Base-by-base conservation (phyloP, 2,797 vertebrate species). In the Craterocephalus amniculus region DNA sequence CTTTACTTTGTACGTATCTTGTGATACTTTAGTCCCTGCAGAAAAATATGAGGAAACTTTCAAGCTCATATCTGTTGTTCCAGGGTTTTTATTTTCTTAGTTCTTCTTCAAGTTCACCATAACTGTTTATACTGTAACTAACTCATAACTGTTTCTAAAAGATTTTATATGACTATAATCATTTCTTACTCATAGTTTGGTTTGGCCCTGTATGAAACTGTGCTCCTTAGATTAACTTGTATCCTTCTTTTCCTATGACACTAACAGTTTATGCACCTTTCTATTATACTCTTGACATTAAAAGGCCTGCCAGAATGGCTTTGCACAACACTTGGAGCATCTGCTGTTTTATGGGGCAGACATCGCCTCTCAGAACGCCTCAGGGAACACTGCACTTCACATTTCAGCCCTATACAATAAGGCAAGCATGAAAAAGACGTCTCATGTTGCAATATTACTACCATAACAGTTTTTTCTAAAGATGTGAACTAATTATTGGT, bases 381-480 rank as follows among this genome's bases (percentile, higher is more conserved):
- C 96, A 1, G 97, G 97, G 79, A 97, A 97, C 90, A 96, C 95
- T 0, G 96, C 96, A 6, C 92, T 98, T 79, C 97, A 98, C 91
- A 96, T 98, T 80, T 96, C 95, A 70, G 96, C 96, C 38, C 95
- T 97, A 84, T 97, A 98, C 91, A 97, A 97, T 85, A 97, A 97
- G 95, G 97, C 94, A 85, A 89, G 91, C 85, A 58, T 69, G 52
- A 52, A 76, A 72, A 63, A 60, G 35, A 78, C 58, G 13, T 16
- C 24, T 55, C 14, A 29, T 49, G 51, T 70, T 63, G 43, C 83
- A 76, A 38, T 43, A 24, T 61, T 40, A 74, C 78, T 34, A 35
- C 18, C n/a, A 24, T 67, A 27, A 64, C 66, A 26, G 13, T 16
- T 45, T 70, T 70, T 56, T 58, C 27, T 54, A 36, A 48, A 70